Percentiles rank a stretch among this genome's conserved stretches.
phyloP scores from a whole-genome alignment of 2,888 invertebrate genomes.

The Hydrotaea cyrtoneurina region DNA sequence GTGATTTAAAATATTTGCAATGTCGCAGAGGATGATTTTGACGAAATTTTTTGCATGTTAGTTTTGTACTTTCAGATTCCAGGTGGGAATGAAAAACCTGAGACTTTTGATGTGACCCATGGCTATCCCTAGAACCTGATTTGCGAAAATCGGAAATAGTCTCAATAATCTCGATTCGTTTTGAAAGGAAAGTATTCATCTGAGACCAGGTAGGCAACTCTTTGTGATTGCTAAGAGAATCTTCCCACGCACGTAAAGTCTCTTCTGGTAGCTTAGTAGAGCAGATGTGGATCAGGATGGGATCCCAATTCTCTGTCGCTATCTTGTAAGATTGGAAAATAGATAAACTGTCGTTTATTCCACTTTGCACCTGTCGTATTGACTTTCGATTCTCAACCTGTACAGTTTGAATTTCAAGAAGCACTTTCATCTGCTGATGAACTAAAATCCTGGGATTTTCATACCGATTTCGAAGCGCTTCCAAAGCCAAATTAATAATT shows the following conservation, averaged over 20 bases:
- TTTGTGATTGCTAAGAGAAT: conserved; percentile 8
- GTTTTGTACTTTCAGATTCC: neutral
- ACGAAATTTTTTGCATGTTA: conserved; percentile 32
- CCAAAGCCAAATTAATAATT: conserved; percentile 27
- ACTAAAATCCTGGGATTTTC: conserved; percentile 32
- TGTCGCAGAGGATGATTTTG: too few species aligned
- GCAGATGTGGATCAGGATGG: neutral
- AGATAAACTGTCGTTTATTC: conserved; percentile 12
- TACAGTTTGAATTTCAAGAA: neutral
- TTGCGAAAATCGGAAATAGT: neutral
- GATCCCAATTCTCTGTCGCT: neutral
- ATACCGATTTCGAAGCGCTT: neutral
- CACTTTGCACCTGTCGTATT: neutral
- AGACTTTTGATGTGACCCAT: neutral
- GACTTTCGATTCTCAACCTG: conserved; percentile 14
- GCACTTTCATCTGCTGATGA: conserved; percentile 18
- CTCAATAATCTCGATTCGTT: conserved; percentile 37
- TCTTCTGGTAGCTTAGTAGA: conserved; percentile 20
- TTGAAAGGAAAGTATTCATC: neutral
- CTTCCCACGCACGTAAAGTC: too few species aligned
- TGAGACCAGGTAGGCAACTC: conserved; percentile 29
- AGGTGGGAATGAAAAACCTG: too few species aligned
- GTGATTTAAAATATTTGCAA: too few species aligned
- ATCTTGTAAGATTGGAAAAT: conserved; percentile 9
- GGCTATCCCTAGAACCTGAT: conserved; percentile 1